phyloP scores from a whole-genome alignment of 2,797 vertebrate species.

The Intellagama lesueurii region DNA sequence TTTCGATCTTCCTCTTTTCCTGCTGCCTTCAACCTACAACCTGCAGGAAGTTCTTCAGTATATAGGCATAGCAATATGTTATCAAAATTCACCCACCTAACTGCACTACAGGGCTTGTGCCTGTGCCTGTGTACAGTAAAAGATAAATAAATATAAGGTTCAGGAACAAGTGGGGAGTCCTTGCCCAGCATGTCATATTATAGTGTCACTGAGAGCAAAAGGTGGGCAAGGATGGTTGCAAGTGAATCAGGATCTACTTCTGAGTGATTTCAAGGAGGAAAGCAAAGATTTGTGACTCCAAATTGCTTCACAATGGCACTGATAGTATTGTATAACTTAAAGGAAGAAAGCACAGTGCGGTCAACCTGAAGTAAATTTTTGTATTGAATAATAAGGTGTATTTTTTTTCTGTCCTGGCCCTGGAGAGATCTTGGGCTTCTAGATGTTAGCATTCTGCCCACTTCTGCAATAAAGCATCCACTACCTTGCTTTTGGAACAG shows the following conservation, averaged over 20 bases:
- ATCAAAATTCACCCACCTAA: too few species aligned
- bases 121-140: too few species aligned
- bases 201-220: background rate
- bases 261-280: background rate
- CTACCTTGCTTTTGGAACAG: background rate
- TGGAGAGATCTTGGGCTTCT: background rate
- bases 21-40: too few species aligned
- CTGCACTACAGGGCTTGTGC: background rate
- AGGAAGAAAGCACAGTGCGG: background rate
- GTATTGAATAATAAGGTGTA: background rate
- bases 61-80: too few species aligned
- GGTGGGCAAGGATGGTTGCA: too few species aligned
- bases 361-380: background rate
- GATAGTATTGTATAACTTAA: background rate
- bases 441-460: background rate
- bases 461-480: background rate
- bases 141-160: too few species aligned
- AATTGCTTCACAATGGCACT: background rate
- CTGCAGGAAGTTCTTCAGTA: too few species aligned
- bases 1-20: too few species aligned
- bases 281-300: background rate
- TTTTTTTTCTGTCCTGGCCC: background rate
- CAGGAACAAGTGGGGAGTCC: background rate
- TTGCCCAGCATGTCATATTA: background rate
- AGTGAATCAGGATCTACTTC: background rate